Conservation (phyloP, 2,888 invertebrate species). For the Xanthostigma xanthostigma region DNA sequence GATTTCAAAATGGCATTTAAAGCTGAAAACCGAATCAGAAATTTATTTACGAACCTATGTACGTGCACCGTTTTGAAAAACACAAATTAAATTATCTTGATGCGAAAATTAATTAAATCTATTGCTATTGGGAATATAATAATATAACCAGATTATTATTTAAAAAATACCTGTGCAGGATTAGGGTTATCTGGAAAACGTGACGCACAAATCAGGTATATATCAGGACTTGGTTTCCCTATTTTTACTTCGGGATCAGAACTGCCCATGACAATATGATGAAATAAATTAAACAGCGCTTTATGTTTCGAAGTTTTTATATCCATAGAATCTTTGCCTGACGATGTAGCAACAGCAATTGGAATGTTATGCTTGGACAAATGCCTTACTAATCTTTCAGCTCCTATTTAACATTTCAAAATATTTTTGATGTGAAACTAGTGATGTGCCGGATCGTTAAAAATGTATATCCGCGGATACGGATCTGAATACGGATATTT, state of each 20-base stretch:
- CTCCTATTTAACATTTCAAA: constrained; percentile 25
- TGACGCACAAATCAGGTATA: constrained; percentile 36
- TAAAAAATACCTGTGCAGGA: constrained; percentile 9
- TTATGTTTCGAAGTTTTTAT: constrained; percentile 29
- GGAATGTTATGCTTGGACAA: constrained; percentile 37
- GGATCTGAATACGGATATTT: no score
- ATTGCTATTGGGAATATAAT: no score
- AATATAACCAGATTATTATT: no score
- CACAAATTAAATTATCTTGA: no score
- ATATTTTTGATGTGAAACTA: no score
- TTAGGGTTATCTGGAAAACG: constrained; percentile 30
- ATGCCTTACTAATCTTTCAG: constrained; percentile 37
- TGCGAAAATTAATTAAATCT: no score
- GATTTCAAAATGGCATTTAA: no score
- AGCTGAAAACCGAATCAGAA: no score
- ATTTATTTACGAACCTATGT: no score
- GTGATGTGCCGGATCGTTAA: no score
- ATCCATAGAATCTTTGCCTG: constrained; percentile 32
- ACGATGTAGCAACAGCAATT: constrained; percentile 45
- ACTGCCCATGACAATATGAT: constrained; percentile 37
- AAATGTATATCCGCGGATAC: no score
- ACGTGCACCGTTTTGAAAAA: no score
- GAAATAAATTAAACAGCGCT: constrained; percentile 26
- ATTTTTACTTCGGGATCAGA: constrained; percentile 41
- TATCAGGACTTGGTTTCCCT: constrained; percentile 48